phyloP scores from a whole-genome alignment of 1,140 invertebrate genomes.

The Oncopodura yosiiana region DNA sequence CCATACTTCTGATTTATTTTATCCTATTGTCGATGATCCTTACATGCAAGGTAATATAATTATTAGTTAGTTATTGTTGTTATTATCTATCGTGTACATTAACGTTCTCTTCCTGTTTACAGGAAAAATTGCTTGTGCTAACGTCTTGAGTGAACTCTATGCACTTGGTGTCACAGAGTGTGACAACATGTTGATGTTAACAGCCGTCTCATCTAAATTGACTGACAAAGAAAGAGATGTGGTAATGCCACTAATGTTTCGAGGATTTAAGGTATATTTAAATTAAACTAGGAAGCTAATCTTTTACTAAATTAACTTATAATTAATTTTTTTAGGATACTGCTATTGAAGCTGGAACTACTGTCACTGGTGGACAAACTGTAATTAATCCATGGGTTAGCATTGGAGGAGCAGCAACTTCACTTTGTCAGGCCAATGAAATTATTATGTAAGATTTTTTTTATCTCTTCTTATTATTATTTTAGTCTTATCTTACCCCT shows the following conservation, averaged over 20 bases:
- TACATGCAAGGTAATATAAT: constrained; percentile 80
- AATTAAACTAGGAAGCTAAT: neutral
- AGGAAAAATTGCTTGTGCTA: constrained; percentile 94
- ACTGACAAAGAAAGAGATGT: constrained; percentile 91
- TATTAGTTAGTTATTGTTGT: neutral
- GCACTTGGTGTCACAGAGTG: constrained; percentile 98
- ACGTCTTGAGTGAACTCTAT: constrained; percentile 96
- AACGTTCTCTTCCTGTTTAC: constrained; percentile 37
- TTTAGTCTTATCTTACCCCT: neutral
- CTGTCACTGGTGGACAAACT: constrained; percentile 91
- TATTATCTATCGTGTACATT: neutral
- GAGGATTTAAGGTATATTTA: constrained; percentile 66
- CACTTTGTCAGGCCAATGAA: constrained; percentile 87
- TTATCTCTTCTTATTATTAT: constrained; percentile 1
- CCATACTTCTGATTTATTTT: constrained; percentile 98
- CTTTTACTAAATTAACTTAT: neutral
- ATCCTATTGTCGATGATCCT: constrained; percentile 95
- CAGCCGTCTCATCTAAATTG: constrained; percentile 92
- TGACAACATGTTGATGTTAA: constrained; percentile 97
- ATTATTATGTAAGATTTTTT: constrained; percentile 84
- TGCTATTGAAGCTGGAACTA: constrained; percentile 82
- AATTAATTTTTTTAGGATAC: constrained; percentile 55
- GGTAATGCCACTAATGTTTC: constrained; percentile 87
- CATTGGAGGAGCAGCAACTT: constrained; percentile 91
- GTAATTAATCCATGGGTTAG: constrained; percentile 97